Evolutionary conservation across 2,797 vertebrate genomes (phyloP).

Genomic region (Alca torda): DNA sequence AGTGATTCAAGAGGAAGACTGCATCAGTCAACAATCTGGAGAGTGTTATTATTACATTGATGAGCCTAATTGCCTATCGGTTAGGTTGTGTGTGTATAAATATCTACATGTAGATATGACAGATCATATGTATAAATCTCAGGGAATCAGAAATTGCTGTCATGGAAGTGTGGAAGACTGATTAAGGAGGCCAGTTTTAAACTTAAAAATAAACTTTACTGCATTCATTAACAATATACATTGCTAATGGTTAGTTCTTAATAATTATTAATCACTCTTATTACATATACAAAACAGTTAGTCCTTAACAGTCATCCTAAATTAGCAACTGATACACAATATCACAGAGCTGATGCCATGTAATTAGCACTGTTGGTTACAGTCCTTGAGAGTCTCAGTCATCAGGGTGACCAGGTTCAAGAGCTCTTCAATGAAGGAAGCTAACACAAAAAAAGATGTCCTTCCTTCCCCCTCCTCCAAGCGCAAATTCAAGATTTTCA

Average conservation of each 20-base stretch:
- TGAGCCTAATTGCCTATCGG: neutral
- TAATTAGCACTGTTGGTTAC: neutral
- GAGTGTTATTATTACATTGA: neutral
- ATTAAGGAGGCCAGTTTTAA: constrained; percentile 16
- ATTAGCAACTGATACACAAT: neutral
- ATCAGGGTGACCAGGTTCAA: neutral
- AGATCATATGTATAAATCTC: neutral
- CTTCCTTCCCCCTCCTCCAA: neutral
- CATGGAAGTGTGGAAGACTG: neutral
- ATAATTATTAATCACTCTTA: neutral
- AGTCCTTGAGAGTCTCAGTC: neutral
- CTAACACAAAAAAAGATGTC: neutral
- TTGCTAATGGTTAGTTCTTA: neutral
- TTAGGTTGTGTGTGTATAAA: neutral
- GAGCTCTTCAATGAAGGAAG: neutral
- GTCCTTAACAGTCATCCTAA: neutral
- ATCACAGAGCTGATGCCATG: neutral
- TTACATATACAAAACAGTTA: neutral
- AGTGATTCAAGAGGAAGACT: neutral
- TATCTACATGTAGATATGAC: neutral
- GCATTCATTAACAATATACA: neutral
- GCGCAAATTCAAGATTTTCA: neutral
- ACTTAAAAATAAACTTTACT: constrained; percentile 51
- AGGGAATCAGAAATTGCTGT: neutral
- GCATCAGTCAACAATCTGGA: neutral